Conservation (phyloP, 1,140 invertebrate genomes). For the Hyles vespertilio region DNA sequence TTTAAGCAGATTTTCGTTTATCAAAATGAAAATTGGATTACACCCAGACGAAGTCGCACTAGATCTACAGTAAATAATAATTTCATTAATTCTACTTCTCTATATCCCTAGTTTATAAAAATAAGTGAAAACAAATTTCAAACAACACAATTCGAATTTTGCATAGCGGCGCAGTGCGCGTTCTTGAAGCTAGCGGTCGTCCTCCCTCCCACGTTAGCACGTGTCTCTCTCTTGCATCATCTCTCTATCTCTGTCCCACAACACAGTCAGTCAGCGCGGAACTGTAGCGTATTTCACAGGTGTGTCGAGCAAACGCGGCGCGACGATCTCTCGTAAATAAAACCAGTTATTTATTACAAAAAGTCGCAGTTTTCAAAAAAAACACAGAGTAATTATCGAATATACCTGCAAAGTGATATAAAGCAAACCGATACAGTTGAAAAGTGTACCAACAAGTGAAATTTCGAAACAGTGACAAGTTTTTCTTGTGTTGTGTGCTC, state of each 20-base stretch:
- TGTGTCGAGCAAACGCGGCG: constrained; percentile 38
- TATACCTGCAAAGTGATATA: too few species aligned
- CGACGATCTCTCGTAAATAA: constrained; percentile 51
- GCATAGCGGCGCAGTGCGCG: constrained; percentile 44
- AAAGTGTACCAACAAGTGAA: constrained; percentile 18
- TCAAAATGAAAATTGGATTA: too few species aligned
- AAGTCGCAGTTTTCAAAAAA: too few species aligned
- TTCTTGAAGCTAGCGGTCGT: constrained; percentile 63
- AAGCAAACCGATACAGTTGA: too few species aligned
- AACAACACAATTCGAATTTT: neutral
- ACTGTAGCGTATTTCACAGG: constrained; percentile 48
- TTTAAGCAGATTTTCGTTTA: too few species aligned
- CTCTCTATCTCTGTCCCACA: constrained; percentile 49
- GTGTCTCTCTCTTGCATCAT: constrained; percentile 48
- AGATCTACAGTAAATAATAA: too few species aligned
- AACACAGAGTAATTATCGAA: too few species aligned
- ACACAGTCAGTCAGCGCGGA: constrained; percentile 57
- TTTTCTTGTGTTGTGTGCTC: constrained; percentile 58
- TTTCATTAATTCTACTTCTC: too few species aligned
- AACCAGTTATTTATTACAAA: constrained; percentile 43
- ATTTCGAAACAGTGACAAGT: constrained; percentile 64
- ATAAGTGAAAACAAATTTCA: too few species aligned
- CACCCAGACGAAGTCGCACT: too few species aligned
- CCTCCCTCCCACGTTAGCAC: constrained; percentile 55
- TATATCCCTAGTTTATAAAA: too few species aligned